Evolutionary conservation across 2,888 invertebrate species (phyloP), one percentile per base, ranked within the genome.

Genomic region (Clepsis dumicolana): DNA sequence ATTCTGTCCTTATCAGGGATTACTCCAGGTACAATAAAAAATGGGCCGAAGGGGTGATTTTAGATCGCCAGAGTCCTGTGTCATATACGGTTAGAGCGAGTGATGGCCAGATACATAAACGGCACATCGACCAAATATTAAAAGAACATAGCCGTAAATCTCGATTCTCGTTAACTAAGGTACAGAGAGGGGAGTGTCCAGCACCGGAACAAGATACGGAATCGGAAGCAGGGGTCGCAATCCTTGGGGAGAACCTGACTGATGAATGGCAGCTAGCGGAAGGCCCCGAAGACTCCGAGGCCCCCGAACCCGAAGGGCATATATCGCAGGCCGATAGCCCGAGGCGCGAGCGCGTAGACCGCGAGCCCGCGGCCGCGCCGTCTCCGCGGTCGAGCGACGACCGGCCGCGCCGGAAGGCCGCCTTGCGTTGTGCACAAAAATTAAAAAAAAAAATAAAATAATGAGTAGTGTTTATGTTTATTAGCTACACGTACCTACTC

Each of bases 81-180:
- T 64, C 60, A 14, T 64, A 69, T 25, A 16, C 16, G 10, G 54
- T 69, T 2, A 32, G 44, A 64, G 50, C 54, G 16, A 29, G 12
- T 5, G 64, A 56, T 21, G 64, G 48, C 5, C 60, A 56, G 12
- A 12, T 54, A 0, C 35, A 48, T 35, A 64, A 63, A 41, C 60
- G 69, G 18, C 69, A 70, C 41, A 48, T 64, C 10, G 69, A 69
- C 35, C 69, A 64, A 60, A 64, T 69, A 29, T 29, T 69, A 54
- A 52, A 25, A 18, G 27, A 41, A 59, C 12, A 21, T 32, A 57
- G 38, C 32, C 4, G 4, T 32, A 32, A 32, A 32, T 32, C 32
- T 12, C 52, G 52, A 7, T 27, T 25, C 25, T 52, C 52, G 5
- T n/a, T 52, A 1, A n/a, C 27, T 12, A 52, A 52, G 7, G 7